A percentile compares a stretch with the other conserved stretches of the same genome.
phyloP scores from a whole-genome alignment of 2,113 vertebrate genomes.

The Eptesicus fuscus region DNA sequence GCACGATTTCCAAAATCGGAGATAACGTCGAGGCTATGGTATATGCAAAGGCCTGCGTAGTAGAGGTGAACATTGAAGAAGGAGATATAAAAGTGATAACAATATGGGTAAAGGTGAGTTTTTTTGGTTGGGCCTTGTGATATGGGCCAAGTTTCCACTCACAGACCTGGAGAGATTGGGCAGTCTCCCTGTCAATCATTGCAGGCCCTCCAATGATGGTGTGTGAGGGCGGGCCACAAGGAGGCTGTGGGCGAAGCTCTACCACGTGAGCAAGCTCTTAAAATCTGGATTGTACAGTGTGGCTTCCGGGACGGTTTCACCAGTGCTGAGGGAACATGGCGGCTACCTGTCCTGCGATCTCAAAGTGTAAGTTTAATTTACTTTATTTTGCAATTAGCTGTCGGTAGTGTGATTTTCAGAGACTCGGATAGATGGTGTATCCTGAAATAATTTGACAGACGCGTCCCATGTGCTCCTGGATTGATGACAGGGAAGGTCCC shows the following conservation, averaged over 20 bases:
- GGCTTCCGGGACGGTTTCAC: neutral
- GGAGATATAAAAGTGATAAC: neutral
- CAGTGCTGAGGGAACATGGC: neutral
- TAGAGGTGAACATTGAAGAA: neutral
- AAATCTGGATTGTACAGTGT: neutral
- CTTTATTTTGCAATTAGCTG: neutral
- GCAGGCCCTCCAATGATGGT: neutral
- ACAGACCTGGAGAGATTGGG: neutral
- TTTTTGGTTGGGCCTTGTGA: neutral
- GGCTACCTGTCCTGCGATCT: neutral
- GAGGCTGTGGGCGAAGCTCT: too few relatives aligned
- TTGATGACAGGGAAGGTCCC: neutral
- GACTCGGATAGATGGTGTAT: neutral
- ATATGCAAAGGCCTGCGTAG: neutral
- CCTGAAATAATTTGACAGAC: neutral
- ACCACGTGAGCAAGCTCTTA: neutral
- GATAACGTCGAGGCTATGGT: neutral
- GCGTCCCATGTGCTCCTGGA: neutral
- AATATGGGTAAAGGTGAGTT: neutral
- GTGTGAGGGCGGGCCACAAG: neutral
- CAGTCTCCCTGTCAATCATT: neutral
- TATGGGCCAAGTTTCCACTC: too few relatives aligned
- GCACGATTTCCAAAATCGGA: neutral
- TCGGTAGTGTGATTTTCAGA: neutral
- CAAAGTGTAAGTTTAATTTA: neutral